Percentiles rank a stretch among this genome's conserved stretches.
phyloP scores from a whole-genome alignment of 2,113 vertebrate species.

The Carassius auratus region DNA sequence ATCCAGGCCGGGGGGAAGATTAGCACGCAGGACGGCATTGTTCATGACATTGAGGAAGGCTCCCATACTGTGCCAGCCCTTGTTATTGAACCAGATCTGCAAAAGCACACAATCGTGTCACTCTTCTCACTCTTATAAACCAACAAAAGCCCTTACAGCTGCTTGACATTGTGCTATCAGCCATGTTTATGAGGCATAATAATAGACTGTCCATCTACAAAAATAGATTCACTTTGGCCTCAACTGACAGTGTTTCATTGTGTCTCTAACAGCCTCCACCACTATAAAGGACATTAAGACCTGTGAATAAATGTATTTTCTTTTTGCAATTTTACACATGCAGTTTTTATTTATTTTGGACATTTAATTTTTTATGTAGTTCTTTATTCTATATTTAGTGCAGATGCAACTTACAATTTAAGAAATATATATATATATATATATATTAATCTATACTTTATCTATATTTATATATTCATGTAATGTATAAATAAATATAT shows the following conservation, averaged over 20 bases:
- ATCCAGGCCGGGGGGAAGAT: slow-evolving; percentile 81
- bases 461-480: too few species aligned
- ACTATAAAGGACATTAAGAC: neutral
- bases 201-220: neutral
- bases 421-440: too few species aligned
- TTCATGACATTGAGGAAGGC: slow-evolving; percentile 96
- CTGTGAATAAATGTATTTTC: too few species aligned
- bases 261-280: neutral
- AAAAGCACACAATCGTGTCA: slow-evolving; percentile 36
- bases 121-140: neutral
- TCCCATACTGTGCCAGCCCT: slow-evolving; percentile 95
- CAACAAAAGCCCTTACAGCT: neutral
- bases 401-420: too few species aligned
- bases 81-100: slow-evolving; percentile 99
- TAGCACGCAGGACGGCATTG: slow-evolving; percentile 91
- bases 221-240: neutral
- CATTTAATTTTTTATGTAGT: neutral
- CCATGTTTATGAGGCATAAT: neutral
- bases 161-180: neutral
- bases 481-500: too few species aligned
- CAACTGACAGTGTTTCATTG: neutral
- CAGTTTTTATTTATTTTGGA: too few species aligned
- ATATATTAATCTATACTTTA: too few species aligned
- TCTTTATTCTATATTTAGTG: neutral
- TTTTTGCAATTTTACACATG: neutral